A percentile compares a stretch with the other conserved stretches of the same genome.
Conservation (phyloP, 2,797 vertebrate genomes). For the Myoxocephalus aenaeus region DNA sequence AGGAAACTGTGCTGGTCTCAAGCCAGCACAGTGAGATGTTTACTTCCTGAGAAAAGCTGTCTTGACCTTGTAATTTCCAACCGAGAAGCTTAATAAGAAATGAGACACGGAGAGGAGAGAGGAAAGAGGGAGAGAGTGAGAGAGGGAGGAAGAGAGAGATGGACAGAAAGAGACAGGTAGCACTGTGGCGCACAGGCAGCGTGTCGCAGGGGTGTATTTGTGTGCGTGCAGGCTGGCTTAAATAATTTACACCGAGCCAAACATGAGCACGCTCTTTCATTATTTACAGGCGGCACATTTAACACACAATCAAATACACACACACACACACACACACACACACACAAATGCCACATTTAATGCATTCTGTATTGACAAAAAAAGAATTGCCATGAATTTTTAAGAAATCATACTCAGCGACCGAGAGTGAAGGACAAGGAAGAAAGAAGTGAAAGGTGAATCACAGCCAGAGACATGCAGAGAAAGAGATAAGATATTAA, state of each 20-base stretch:
- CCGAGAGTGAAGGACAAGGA: neutral
- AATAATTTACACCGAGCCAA: constrained; percentile 75
- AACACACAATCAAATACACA: constrained; percentile 57
- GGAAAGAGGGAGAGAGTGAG: neutral
- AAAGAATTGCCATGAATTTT: constrained; percentile 51
- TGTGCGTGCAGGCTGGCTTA: constrained; percentile 23
- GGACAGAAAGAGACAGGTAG: constrained; percentile 43
- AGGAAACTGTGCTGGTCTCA: constrained; percentile 31
- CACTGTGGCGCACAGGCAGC: constrained; percentile 28
- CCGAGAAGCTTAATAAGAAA: constrained; percentile 64
- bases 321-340: constrained; percentile 5
- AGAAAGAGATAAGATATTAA: constrained; percentile 48
- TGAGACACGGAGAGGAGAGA: constrained; percentile 44
- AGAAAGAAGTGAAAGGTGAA: constrained; percentile 24
- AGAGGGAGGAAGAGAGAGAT: constrained; percentile 7
- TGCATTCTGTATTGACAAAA: constrained; percentile 30
- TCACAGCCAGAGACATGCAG: constrained; percentile 25
- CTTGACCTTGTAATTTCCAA: constrained; percentile 57
- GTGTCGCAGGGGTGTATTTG: constrained; percentile 16
- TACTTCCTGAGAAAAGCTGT: constrained; percentile 40
- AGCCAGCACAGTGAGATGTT: constrained; percentile 40
- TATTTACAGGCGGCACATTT: constrained; percentile 70
- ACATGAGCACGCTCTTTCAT: constrained; percentile 73
- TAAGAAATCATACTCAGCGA: constrained; percentile 10
- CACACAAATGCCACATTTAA: constrained; percentile 30